These are phyloP conservation scores for Sycophila texana DNA, from an alignment of 2,888 invertebrate species.

Conservation along the genomic window DNA sequence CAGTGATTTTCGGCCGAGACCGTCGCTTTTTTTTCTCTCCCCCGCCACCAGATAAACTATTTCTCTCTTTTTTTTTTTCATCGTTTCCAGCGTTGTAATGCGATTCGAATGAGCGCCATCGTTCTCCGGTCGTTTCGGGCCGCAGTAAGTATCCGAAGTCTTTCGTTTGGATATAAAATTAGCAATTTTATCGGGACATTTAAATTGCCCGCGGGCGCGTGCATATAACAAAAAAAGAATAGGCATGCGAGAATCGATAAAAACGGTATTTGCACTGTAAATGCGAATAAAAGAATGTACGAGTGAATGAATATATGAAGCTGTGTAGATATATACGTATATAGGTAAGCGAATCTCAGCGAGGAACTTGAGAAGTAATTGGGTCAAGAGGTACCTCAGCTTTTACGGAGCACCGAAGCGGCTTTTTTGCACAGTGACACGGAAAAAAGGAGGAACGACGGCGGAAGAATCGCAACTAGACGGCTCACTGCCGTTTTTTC, in stretches of 20 bases:
- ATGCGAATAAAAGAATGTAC: slow-evolving; percentile 42
- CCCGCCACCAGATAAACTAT: too few species aligned
- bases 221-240: too few species aligned
- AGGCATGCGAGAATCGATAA: slow-evolving; percentile 27
- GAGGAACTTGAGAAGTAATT: slow-evolving; percentile 32
- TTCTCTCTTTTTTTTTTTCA: too few species aligned
- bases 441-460: slow-evolving; percentile 28
- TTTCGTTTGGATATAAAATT: background rate
- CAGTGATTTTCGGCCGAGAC: too few species aligned
- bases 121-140: too few species aligned
- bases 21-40: too few species aligned
- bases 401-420: slow-evolving; percentile 5
- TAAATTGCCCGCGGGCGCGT: slow-evolving; percentile 3
- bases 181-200: slow-evolving; percentile 22
- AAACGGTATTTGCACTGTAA: slow-evolving; percentile 43
- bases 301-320: background rate
- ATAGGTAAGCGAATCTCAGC: slow-evolving; percentile 2
- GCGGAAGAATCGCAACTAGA: slow-evolving; percentile 25
- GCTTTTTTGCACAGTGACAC: slow-evolving; percentile 26
- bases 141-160: background rate
- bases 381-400: slow-evolving; percentile 46
- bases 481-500: slow-evolving; percentile 4
- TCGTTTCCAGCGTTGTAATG: too few species aligned
- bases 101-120: too few species aligned
- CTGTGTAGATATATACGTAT: slow-evolving; percentile 5